Percentiles rank a stretch among this genome's conserved stretches.
Conservation (phyloP, 2,113 vertebrate genomes). For the Mormyrus lacerda region DNA sequence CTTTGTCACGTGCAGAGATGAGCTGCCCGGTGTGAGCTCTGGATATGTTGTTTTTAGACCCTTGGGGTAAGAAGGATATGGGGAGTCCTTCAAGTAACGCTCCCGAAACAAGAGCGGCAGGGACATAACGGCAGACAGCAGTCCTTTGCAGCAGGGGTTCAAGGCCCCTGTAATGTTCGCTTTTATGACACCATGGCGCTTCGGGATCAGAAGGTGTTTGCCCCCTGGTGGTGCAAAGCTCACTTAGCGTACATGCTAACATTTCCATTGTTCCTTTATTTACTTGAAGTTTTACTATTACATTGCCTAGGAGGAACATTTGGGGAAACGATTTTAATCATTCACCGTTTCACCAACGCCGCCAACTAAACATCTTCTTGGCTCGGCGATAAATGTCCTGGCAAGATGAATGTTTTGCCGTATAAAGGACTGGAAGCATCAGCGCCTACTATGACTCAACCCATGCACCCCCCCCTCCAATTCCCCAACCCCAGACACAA, state of each 20-base stretch:
- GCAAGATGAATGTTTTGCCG: conserved; percentile 51
- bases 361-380: conserved; percentile 23
- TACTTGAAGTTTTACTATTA: not conserved
- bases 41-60: conserved; percentile 52
- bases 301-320: conserved; percentile 1
- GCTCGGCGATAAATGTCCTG: conserved; percentile 26
- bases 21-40: conserved; percentile 60
- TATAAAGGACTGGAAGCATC: conserved; percentile 53
- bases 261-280: conserved; percentile 28
- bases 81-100: conserved; percentile 32
- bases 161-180: conserved; percentile 35
- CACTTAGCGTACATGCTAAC: not conserved
- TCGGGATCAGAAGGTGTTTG: conserved; percentile 32
- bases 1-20: conserved; percentile 49
- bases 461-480: conserved; percentile 29
- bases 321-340: not conserved
- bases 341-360: too few relatives aligned
- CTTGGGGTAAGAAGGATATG: conserved; percentile 55
- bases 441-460: conserved; percentile 46
- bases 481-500: conserved; percentile 40
- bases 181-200: conserved; percentile 28
- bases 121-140: conserved; percentile 27
- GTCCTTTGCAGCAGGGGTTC: conserved; percentile 22
- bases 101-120: conserved; percentile 24
- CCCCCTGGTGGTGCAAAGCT: conserved; percentile 21